Evolutionary conservation across 2,113 vertebrate species (phyloP), one percentile per base, ranked within the genome.

Genomic region (Pyxicephalus adspersus): DNA sequence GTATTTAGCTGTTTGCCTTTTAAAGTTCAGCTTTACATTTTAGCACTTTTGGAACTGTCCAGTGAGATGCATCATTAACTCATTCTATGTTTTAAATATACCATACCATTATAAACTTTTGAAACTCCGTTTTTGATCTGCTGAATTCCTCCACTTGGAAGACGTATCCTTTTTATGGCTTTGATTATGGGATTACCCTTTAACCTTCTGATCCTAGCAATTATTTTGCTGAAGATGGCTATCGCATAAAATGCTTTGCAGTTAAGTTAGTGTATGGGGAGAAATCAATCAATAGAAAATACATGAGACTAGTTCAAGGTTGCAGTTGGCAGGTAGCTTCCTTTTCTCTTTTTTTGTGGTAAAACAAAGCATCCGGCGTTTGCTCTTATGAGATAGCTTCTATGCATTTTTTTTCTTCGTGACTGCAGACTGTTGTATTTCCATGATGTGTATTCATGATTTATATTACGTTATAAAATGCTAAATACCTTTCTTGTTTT

Each of bases 101-200:
- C 61, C 26, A 15, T 28, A 19, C 2, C 17, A n/a, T n/a, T 16
- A 65, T 9, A 38, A n/a, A n/a, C n/a, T n/a, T 34, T 0, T 65
- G 17, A 34, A 65, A n/a, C 4, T 18, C 9, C 19, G n/a, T n/a
- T 31, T 65, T 16, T 61, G 8, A n/a, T 45, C 18, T 38, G 7
- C 63, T 20, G 28, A 65, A 65, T 34, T 65, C 34, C 28, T 34
- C 13, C 18, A 34, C 64, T 65, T 34, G 29, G 29, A 64, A 64
- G 61, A 31, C 34, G 16, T 31, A 34, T 19, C 28, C 26, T 34
- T n/a, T 34, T 65, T 18, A 65, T 65, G 28, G 9, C 20, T 65
- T 65, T 34, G 64, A 65, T 65, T 18, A 65, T 65, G 28, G 29
- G 29, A 31, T 65, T 65, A 65, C 18, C 19, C 64, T 65, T 65